Evolutionary conservation across 2,797 vertebrate genomes (phyloP).

Genomic region (Zalophus californianus): DNA sequence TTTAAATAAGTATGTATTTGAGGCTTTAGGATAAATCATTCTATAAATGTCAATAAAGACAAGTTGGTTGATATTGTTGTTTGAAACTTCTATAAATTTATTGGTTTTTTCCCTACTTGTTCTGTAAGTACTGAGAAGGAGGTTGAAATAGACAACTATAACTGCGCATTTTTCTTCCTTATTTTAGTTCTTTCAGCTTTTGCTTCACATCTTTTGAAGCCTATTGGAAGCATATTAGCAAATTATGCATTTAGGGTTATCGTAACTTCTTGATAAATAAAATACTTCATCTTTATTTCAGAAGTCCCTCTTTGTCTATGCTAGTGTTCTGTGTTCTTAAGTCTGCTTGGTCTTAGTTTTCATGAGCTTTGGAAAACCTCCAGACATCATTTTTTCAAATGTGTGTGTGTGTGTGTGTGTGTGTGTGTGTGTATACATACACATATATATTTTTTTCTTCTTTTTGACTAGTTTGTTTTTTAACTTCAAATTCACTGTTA

Average conservation of each 20-base stretch:
- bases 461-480: neutral
- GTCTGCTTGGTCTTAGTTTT: neutral
- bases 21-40: neutral
- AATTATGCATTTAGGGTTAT: neutral
- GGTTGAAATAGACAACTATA: neutral
- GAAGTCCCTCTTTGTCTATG: neutral
- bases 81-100: neutral
- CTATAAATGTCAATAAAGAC: neutral
- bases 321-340: neutral
- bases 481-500: neutral
- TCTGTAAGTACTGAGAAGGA: neutral
- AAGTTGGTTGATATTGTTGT: neutral
- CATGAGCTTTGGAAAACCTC: constrained; percentile 24
- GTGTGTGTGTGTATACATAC: neutral
- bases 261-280: neutral
- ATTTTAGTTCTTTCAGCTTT: neutral
- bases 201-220: neutral
- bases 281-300: neutral
- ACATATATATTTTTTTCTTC: neutral
- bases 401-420: neutral
- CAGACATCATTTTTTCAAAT: neutral
- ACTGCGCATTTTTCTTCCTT: neutral
- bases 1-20: neutral
- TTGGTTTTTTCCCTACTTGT: neutral
- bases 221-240: neutral